A percentile compares a stretch with the other conserved stretches of the same genome.
These are phyloP conservation scores for Castor canadensis DNA, from an alignment of 2,113 vertebrate genomes.

Conservation along the genomic window DNA sequence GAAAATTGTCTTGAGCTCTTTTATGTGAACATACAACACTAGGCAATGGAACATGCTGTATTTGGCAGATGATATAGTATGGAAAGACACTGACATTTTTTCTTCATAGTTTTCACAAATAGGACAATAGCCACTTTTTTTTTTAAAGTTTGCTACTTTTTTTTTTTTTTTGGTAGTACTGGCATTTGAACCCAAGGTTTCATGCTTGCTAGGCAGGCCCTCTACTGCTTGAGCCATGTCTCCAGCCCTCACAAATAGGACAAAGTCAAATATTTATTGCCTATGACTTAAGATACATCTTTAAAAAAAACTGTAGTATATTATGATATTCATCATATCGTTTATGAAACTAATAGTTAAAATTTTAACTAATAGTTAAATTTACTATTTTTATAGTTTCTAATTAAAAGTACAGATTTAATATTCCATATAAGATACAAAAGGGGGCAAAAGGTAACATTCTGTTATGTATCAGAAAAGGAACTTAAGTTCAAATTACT, in stretches of 20 bases:
- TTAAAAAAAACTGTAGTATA: too few relatives aligned
- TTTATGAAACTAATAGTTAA: constrained; percentile 40
- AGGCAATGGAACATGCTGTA: constrained; percentile 34
- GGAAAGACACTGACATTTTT: constrained; percentile 57
- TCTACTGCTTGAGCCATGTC: too few relatives aligned
- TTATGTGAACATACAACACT: constrained; percentile 51
- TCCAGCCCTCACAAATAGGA: too few relatives aligned
- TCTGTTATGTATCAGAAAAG: constrained; percentile 30
- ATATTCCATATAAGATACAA: background rate
- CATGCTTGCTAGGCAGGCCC: too few relatives aligned
- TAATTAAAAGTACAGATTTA: constrained; percentile 52
- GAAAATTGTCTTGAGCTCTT: constrained; percentile 67
- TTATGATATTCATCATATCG: constrained; percentile 43
- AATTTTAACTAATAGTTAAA: too few relatives aligned
- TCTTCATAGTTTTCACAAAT: constrained; percentile 35
- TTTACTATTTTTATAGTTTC: constrained; percentile 24
- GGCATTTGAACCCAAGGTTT: too few relatives aligned
- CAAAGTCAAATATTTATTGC: too few relatives aligned
- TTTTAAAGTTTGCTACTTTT: too few relatives aligned
- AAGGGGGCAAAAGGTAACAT: background rate
- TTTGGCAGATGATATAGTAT: constrained; percentile 34
- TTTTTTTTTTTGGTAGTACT: too few relatives aligned
- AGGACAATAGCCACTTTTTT: too few relatives aligned
- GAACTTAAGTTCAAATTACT: constrained; percentile 12
- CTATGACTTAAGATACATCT: too few relatives aligned